phyloP scores from a whole-genome alignment of 1,140 invertebrate genomes.

The Gonioctena quinquepunctata region DNA sequence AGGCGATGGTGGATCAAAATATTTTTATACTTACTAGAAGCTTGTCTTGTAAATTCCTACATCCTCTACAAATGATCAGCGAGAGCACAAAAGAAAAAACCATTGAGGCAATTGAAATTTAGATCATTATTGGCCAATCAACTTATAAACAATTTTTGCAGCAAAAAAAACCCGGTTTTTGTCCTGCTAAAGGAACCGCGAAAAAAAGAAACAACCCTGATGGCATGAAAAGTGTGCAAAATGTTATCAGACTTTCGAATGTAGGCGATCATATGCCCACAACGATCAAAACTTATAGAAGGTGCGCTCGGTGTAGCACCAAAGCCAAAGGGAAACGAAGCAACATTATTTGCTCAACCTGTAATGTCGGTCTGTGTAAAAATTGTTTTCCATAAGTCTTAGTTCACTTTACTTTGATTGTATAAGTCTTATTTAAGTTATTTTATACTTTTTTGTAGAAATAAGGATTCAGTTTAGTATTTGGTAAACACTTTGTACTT shows the following conservation, averaged over 20 bases:
- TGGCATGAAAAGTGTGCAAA: background rate
- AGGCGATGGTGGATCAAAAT: constrained; percentile 6
- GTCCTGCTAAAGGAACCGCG: background rate
- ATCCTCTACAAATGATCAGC: background rate
- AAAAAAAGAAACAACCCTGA: background rate
- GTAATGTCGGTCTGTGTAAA: background rate
- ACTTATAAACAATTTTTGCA: background rate
- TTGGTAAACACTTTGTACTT: too few species aligned
- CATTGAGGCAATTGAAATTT: background rate
- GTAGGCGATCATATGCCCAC: background rate
- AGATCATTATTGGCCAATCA: background rate
- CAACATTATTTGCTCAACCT: background rate
- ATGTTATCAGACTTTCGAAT: background rate
- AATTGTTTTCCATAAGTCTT: too few species aligned
- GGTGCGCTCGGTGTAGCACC: background rate
- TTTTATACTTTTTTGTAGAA: too few species aligned
- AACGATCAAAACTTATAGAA: background rate
- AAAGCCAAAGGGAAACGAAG: background rate
- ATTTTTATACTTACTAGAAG: background rate
- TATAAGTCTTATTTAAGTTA: too few species aligned
- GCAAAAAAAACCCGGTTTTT: background rate
- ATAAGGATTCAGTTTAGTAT: too few species aligned
- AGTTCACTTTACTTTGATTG: too few species aligned
- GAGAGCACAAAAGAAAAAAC: background rate
- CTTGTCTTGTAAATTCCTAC: background rate